A percentile compares a stretch with the other conserved stretches of the same genome.
Conservation (phyloP, 2,888 invertebrate genomes). For the Noctua janthe region DNA sequence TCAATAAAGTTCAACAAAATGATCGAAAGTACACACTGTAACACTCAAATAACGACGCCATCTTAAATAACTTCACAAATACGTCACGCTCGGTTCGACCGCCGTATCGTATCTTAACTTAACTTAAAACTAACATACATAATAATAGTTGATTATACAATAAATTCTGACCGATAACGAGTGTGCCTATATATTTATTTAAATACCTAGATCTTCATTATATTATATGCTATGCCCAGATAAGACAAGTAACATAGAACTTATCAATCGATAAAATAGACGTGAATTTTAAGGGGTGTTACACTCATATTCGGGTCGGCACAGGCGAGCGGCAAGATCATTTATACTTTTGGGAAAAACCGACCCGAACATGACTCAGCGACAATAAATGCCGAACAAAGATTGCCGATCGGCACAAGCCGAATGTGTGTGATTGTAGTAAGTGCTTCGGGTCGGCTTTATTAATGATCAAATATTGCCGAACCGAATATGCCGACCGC, state of each 20-base stretch:
- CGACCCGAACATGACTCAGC: not conserved
- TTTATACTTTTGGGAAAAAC: not conserved
- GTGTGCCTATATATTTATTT: constrained; percentile 50
- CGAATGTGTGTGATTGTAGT: not conserved
- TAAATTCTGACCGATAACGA: constrained; percentile 24
- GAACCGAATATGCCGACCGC: not conserved
- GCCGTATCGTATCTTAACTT: constrained; percentile 47
- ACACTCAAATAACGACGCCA: constrained; percentile 35
- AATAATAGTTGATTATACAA: constrained; percentile 34
- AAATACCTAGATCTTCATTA: constrained; percentile 30
- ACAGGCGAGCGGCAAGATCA: not conserved
- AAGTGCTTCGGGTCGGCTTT: not conserved
- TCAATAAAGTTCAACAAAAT: not conserved
- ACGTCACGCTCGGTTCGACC: constrained; percentile 47
- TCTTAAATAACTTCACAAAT: not conserved
- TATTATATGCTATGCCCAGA: constrained; percentile 81
- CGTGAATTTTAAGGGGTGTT: constrained; percentile 3
- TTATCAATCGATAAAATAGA: constrained; percentile 27
- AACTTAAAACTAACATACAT: constrained; percentile 50
- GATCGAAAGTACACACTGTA: not conserved
- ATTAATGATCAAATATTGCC: not conserved
- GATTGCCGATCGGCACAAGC: not conserved
- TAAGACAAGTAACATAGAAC: constrained; percentile 63
- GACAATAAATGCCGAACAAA: not conserved
- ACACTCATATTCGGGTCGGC: not conserved